Conservation (phyloP, 2,113 vertebrate species). For the Microcebus jonahi region DNA sequence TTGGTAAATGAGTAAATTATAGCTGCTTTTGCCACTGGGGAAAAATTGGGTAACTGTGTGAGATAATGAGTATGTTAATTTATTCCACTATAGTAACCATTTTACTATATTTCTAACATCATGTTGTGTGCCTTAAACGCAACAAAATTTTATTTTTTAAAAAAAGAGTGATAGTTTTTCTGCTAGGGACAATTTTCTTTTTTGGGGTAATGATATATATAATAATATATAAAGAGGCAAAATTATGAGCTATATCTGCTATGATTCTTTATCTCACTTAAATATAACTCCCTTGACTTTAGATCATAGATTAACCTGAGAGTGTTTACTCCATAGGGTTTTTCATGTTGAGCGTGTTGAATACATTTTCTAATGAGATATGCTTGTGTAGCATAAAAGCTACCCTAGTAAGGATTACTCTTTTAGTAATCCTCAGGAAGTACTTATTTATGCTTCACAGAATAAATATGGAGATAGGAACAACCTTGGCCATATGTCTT, state of each 20-base stretch:
- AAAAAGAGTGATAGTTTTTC: background rate
- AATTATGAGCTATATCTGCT: constrained; percentile 12
- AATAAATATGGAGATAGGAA: background rate
- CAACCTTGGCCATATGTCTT: background rate
- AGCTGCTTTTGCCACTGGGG: background rate
- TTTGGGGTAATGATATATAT: background rate
- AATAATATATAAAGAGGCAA: constrained; percentile 21
- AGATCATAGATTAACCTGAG: constrained; percentile 25
- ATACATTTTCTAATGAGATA: constrained; percentile 22
- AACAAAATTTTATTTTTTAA: background rate
- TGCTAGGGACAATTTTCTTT: background rate
- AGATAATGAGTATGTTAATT: background rate
- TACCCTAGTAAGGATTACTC: background rate
- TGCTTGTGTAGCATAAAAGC: background rate
- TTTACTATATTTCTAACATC: background rate
- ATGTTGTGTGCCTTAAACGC: background rate
- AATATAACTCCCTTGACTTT: constrained; percentile 1
- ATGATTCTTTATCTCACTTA: constrained; percentile 44
- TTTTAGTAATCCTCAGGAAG: background rate
- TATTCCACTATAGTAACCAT: background rate
- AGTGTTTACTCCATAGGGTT: constrained; percentile 23
- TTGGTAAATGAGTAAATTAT: background rate
- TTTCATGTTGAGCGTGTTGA: constrained; percentile 30
- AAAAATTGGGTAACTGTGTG: background rate
- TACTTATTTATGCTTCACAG: background rate